Percentiles rank a stretch among this genome's conserved stretches.
Conservation (phyloP, 2,888 invertebrate species). For the Uloborus plumipes region DNA sequence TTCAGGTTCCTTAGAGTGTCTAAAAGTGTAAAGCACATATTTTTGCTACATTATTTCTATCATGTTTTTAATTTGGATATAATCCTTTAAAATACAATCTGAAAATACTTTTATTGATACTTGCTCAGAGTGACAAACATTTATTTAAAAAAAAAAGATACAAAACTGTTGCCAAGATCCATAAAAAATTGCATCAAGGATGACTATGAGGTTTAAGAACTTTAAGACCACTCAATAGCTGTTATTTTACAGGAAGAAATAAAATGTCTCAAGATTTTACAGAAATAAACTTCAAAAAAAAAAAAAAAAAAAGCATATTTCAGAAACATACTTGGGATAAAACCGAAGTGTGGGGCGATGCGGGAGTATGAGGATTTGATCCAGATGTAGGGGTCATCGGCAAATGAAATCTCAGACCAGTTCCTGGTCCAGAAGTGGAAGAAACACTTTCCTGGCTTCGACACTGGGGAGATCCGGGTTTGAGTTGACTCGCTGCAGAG, state of each 20-base stretch:
- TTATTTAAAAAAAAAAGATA: too few relatives aligned
- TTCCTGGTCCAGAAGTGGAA: slow-evolving; percentile 72
- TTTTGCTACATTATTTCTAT: too few relatives aligned
- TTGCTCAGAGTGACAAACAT: too few relatives aligned
- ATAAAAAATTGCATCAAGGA: too few relatives aligned
- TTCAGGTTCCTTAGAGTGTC: too few relatives aligned
- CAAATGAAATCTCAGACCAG: slow-evolving; percentile 79
- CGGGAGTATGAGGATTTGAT: slow-evolving; percentile 88
- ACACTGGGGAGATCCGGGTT: slow-evolving; percentile 68
- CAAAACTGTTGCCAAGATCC: too few relatives aligned
- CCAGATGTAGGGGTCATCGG: slow-evolving; percentile 85
- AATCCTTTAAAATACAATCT: too few relatives aligned
- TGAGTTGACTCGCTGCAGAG: slow-evolving; percentile 67
- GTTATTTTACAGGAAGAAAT: background rate
- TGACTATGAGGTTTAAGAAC: too few relatives aligned
- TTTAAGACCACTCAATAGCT: background rate
- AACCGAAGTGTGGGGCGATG: slow-evolving; percentile 81
- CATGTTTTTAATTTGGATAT: too few relatives aligned
- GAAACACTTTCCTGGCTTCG: slow-evolving; percentile 51
- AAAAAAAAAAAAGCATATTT: background rate
- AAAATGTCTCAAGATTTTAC: background rate
- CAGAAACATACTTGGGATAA: slow-evolving; percentile 67
- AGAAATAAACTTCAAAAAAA: background rate
- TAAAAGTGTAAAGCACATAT: too few relatives aligned
- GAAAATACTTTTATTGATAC: too few relatives aligned